Conservation (phyloP, 2,888 invertebrate species). For the Hipparchia semele region DNA sequence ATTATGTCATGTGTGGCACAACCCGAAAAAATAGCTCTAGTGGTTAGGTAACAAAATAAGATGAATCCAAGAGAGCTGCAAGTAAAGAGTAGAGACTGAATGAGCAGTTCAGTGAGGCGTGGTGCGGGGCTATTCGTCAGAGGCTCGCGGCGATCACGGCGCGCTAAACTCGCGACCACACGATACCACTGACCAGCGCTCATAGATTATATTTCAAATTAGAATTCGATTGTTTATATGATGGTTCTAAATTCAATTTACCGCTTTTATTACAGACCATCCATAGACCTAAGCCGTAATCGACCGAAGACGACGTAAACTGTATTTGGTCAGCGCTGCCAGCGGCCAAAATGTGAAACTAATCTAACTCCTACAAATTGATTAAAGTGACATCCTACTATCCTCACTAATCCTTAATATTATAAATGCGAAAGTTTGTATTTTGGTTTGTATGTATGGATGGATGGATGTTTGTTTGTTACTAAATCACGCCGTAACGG, state of each 20-base stretch:
- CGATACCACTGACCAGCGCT: slow-evolving; percentile 42
- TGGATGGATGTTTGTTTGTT: too few relatives aligned
- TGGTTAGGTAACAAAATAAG: neutral
- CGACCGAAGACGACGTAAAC: neutral
- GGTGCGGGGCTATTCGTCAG: slow-evolving; percentile 61
- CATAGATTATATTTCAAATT: slow-evolving; percentile 4
- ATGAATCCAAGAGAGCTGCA: neutral
- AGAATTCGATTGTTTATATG: slow-evolving; percentile 12
- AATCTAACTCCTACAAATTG: too few relatives aligned
- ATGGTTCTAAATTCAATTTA: slow-evolving; percentile 27
- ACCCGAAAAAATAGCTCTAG: too few relatives aligned
- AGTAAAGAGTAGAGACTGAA: slow-evolving; percentile 3
- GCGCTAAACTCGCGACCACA: slow-evolving; percentile 49
- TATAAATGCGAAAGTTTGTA: too few relatives aligned
- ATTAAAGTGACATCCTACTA: too few relatives aligned
- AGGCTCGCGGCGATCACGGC: slow-evolving; percentile 78
- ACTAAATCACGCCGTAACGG: too few relatives aligned
- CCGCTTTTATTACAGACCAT: neutral
- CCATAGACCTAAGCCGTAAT: neutral
- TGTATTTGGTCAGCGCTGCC: too few relatives aligned
- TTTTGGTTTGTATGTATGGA: too few relatives aligned
- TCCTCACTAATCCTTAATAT: too few relatives aligned
- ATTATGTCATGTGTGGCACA: too few relatives aligned
- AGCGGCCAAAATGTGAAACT: too few relatives aligned
- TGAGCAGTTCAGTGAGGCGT: slow-evolving; percentile 9